Conservation (phyloP, 2,113 vertebrate species). For the Argyrosomus japonicus region DNA sequence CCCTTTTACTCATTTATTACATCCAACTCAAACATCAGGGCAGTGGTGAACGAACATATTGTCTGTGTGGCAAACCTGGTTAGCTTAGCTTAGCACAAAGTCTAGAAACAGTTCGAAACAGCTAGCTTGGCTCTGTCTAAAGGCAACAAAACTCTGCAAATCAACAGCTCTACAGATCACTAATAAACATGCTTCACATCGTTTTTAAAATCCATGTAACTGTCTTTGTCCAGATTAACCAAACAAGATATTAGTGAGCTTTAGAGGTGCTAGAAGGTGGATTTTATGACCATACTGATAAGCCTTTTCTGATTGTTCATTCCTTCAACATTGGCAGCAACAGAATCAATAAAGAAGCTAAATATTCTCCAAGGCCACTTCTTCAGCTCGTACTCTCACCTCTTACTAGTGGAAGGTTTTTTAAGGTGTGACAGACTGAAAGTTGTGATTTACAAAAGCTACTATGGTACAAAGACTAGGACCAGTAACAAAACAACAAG, state of each 20-base stretch:
- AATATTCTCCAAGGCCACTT: not conserved
- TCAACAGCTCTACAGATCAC: too few relatives aligned
- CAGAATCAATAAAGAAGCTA: not conserved
- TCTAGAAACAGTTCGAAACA: too few relatives aligned
- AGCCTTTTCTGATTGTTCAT: not conserved
- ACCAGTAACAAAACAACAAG: not conserved
- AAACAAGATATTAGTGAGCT: not conserved
- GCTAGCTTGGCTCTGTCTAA: too few relatives aligned
- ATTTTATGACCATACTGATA: not conserved
- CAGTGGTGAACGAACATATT: too few relatives aligned
- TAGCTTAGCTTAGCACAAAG: too few relatives aligned
- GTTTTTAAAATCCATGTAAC: too few relatives aligned
- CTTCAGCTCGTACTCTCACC: not conserved
- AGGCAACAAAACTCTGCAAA: too few relatives aligned
- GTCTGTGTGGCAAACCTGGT: too few relatives aligned
- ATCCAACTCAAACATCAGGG: too few relatives aligned
- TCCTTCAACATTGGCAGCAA: not conserved
- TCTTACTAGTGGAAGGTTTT: not conserved
- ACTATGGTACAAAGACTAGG: not conserved
- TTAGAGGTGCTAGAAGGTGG: not conserved
- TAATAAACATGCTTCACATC: too few relatives aligned
- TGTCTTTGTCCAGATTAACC: not conserved
- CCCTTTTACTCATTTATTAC: too few relatives aligned
- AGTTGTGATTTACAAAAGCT: not conserved
- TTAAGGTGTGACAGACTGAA: not conserved